Conservation (phyloP, 2,888 invertebrate genomes). For the Lordiphosa andalusiaca region DNA sequence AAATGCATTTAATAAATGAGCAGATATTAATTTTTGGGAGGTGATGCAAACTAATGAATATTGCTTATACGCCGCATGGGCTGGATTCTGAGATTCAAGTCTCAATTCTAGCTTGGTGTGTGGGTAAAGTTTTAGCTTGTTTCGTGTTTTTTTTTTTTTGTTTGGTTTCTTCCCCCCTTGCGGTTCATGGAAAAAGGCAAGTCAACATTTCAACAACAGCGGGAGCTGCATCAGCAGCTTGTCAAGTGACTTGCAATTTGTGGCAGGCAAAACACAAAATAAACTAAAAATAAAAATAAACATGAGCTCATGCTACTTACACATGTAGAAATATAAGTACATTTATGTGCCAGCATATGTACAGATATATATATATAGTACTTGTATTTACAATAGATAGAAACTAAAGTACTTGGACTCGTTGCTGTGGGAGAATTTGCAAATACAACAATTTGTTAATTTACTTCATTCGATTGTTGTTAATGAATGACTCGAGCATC, state of each 20-base stretch:
- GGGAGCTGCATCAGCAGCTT: constrained; percentile 79
- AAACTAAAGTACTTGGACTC: constrained; percentile 60
- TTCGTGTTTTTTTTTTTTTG: no score
- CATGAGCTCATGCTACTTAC: constrained; percentile 77
- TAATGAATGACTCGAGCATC: constrained; percentile 15
- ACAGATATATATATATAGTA: neutral
- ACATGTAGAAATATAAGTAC: constrained; percentile 42
- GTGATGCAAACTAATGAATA: constrained; percentile 40
- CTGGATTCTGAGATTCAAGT: constrained; percentile 41
- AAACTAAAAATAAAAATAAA: constrained; percentile 68
- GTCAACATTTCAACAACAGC: constrained; percentile 78
- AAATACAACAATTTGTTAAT: constrained; percentile 31
- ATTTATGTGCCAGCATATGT: constrained; percentile 3
- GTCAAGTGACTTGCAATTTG: constrained; percentile 79
- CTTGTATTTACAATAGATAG: constrained; percentile 13
- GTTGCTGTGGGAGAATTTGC: constrained; percentile 43
- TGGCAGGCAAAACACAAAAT: constrained; percentile 48
- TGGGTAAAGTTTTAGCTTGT: constrained; percentile 33
- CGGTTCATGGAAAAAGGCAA: constrained; percentile 61
- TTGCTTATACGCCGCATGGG: constrained; percentile 60
- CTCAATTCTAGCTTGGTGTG: constrained; percentile 28
- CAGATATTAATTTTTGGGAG: constrained; percentile 46
- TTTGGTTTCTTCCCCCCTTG: no score
- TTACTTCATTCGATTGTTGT: constrained; percentile 31
- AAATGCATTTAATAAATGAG: constrained; percentile 51